Evolutionary conservation across 2,113 vertebrate genomes (phyloP), one percentile per base, ranked within the genome.

Genomic region (Spea multiplicata): DNA sequence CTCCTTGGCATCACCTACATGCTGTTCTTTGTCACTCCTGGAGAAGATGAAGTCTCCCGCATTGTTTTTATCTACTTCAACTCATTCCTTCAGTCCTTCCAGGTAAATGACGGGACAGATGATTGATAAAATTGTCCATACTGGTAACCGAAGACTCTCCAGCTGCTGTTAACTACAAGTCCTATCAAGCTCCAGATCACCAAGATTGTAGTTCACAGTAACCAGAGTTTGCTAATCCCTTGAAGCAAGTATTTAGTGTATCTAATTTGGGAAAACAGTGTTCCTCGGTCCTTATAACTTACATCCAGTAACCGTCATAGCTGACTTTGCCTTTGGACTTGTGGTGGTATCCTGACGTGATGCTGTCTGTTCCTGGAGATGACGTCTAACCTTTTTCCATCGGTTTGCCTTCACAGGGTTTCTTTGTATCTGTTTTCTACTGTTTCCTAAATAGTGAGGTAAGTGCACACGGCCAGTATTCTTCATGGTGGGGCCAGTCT

Each of bases 51-150:
- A 84, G 92, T 96, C 86, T 98, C 97, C 67, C 93, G 94, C 72
- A 89, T 97, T 0, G 95, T 98, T 83, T 99, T 99, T 89, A 98
- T 99, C 83, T 98, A 99, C 82, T 99, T 99, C 90, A 99, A 99
- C 85, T 99, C 97, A 9, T 94, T 99, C 75, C 87, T 99, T 85
- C 95, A 99, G 71, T 98, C 97, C 50, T 99, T 99, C 89, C 97
- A 99, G 96, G 97, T 99, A 88, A 67, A n/a, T 30, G 30, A 30
- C 2, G 10, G 50, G 50, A 53, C 50, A 53, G 50, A 53, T 10
- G 1, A 10, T 53, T 53, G 10, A 53, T 53, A 53, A 8, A 53
- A 53, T 53, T 1, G 2, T 53, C 6, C 50, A 53, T 8, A 8
- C 50, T 53, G 50, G 30, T 30, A 30, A 30, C 30, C 1, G 30